These are phyloP conservation scores for Malacosoma neustria DNA, from an alignment of 2,888 invertebrate species.

Conservation along the genomic window DNA sequence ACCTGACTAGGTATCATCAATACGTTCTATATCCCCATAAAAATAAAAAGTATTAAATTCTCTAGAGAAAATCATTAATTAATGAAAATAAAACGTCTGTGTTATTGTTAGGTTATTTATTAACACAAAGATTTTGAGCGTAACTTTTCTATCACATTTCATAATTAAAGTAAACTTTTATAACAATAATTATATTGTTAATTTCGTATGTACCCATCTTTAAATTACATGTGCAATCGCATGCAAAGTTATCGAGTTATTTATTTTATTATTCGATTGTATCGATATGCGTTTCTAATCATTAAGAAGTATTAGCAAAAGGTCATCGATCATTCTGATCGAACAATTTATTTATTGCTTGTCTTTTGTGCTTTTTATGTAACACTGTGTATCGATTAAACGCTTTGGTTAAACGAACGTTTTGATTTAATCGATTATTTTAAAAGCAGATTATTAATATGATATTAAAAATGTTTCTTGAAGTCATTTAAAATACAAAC, in stretches of 20 bases:
- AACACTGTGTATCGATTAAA: neutral
- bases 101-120: too few species aligned
- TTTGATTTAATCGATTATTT: neutral
- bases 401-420: neutral
- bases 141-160: too few species aligned
- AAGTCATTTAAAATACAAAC: too few species aligned
- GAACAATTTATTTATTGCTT: neutral
- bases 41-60: too few species aligned
- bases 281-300: conserved; percentile 28
- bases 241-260: conserved; percentile 4
- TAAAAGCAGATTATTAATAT: neutral
- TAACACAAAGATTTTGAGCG: too few species aligned
- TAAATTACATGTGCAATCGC: conserved; percentile 1
- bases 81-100: too few species aligned
- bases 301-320: conserved; percentile 33
- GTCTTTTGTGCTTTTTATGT: neutral
- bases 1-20: too few species aligned
- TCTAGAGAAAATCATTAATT: too few species aligned
- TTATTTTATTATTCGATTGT: conserved; percentile 20
- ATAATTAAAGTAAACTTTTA: too few species aligned
- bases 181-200: too few species aligned
- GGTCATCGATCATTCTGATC: conserved; percentile 22
- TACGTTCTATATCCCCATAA: too few species aligned
- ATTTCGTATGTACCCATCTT: neutral
- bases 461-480: too few species aligned